Percentiles rank a stretch among this genome's conserved stretches.
phyloP scores from a whole-genome alignment of 2,113 vertebrate species.

The Cochlearius cochlearius region DNA sequence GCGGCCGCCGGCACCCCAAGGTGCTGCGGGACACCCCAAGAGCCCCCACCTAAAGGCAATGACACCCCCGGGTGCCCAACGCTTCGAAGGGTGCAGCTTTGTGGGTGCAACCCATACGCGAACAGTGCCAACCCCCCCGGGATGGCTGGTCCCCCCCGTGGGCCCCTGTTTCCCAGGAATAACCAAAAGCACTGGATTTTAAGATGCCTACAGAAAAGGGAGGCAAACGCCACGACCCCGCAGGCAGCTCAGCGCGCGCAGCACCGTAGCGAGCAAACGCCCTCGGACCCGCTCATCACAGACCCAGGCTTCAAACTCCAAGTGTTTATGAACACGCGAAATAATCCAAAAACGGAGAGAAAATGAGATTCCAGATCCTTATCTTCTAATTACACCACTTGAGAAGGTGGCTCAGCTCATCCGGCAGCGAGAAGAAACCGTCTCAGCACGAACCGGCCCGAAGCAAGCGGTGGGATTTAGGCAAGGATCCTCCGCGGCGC shows the following conservation, averaged over 20 bases:
- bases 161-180: background rate
- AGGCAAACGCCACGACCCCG: rapidly evolving
- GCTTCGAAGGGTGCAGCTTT: background rate
- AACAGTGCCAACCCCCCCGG: rapidly evolving
- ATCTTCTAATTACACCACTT: background rate
- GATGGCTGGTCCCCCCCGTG: rapidly evolving
- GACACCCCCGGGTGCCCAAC: background rate
- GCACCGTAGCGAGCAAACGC: rapidly evolving
- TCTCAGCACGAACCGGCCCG: background rate
- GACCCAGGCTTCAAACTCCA: background rate
- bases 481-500: background rate
- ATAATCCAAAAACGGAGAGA: background rate
- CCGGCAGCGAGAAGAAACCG: background rate
- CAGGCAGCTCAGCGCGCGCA: background rate
- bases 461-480: background rate
- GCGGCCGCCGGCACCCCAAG: rapidly evolving
- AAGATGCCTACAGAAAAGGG: background rate
- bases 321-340: background rate
- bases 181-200: background rate
- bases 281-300: background rate
- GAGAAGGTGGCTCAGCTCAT: background rate
- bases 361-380: background rate
- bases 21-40: background rate
- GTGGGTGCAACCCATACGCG: rapidly evolving
- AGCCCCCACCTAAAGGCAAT: background rate